Conservation (phyloP, 2,888 invertebrate species). For the Pseudococcus longispinus region DNA sequence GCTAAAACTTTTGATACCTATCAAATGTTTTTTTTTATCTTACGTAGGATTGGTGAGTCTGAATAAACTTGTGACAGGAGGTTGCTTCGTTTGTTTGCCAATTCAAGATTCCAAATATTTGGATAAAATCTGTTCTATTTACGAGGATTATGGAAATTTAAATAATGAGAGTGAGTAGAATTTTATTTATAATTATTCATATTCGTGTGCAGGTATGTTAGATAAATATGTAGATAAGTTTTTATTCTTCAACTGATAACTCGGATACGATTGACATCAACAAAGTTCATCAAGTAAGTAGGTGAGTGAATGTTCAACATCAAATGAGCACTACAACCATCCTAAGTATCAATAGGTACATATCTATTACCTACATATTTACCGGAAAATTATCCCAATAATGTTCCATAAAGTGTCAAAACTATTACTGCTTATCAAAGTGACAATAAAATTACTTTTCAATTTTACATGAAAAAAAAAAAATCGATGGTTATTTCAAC, state of each 20-base stretch:
- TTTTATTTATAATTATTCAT: background rate
- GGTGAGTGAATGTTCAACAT: background rate
- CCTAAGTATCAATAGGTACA: background rate
- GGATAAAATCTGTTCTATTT: conserved; percentile 11
- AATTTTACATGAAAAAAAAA: background rate
- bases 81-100: conserved; percentile 26
- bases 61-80: background rate
- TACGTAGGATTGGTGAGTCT: conserved; percentile 55
- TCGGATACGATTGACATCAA: background rate
- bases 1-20: too few relatives aligned
- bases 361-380: background rate
- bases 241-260: background rate
- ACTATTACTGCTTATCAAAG: background rate
- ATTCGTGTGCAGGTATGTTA: background rate
- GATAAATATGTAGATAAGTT: background rate
- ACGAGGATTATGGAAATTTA: background rate
- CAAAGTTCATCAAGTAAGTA: background rate
- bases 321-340: background rate
- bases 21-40: too few relatives aligned
- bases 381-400: background rate
- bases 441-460: background rate
- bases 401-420: background rate
- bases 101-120: conserved; percentile 18
- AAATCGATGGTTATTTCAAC: background rate
- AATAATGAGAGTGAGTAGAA: background rate